These are phyloP conservation scores for Ammodramus savannarum DNA, from an alignment of 2,113 vertebrate genomes.

Conservation along the genomic window DNA sequence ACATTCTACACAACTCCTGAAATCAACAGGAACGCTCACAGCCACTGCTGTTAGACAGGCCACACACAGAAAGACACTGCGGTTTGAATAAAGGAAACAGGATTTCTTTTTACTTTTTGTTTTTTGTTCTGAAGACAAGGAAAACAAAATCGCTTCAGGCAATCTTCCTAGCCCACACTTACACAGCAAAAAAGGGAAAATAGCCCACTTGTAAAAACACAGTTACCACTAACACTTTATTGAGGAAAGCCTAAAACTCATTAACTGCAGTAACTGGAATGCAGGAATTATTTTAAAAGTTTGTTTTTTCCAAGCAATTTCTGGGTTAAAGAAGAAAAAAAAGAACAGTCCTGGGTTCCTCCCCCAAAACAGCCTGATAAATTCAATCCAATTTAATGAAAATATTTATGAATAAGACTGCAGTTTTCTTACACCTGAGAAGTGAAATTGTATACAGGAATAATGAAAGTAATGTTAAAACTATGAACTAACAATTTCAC, in stretches of 20 bases:
- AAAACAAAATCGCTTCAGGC: background rate
- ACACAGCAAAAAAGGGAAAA: background rate
- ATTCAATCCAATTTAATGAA: background rate
- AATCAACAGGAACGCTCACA: background rate
- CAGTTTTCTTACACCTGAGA: background rate
- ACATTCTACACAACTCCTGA: background rate
- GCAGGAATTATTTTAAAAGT: background rate
- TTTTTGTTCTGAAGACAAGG: background rate
- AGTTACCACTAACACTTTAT: background rate
- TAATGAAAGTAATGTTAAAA: background rate
- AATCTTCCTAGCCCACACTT: background rate
- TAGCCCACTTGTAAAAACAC: background rate
- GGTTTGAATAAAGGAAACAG: background rate
- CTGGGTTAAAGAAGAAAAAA: background rate
- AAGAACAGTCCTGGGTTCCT: background rate
- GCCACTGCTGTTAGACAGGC: background rate
- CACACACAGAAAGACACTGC: background rate
- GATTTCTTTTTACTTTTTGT: background rate
- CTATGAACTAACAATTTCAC: background rate
- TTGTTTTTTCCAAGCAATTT: background rate
- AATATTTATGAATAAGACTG: background rate
- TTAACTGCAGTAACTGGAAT: background rate
- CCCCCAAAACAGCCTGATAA: background rate
- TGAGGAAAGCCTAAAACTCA: background rate
- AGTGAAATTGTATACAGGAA: background rate